Evolutionary conservation across 2,113 vertebrate species (phyloP), one percentile per base, ranked within the genome.

Genomic region (Pagrus major): DNA sequence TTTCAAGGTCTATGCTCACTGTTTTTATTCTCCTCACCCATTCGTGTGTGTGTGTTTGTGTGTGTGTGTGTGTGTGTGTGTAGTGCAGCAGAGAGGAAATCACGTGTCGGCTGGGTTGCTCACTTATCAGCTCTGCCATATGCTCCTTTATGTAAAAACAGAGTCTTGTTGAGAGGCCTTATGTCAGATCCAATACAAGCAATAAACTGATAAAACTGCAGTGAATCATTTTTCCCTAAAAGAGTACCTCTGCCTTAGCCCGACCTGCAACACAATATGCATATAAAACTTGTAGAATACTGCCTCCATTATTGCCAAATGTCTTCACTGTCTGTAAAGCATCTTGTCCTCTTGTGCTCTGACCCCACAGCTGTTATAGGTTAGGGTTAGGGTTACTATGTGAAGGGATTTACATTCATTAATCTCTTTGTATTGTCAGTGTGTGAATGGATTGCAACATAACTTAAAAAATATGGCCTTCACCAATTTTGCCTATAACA

Each of bases 101-200:
- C 85, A 74, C 23, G 52, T 86, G 85, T 77, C 33, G 6, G 21
- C 51, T 46, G 6, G 7, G 41, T 71, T 67, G 71, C 60, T 75
- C 76, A 67, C 37, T 71, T 88, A 76, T 83, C 81, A 73, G 72
- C 77, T 54, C 71, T 71, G 69, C 87, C 85, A 89, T 91, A 89
- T 89, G 89, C 58, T 91, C 73, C 52, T 81, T 78, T 76, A 71
- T 81, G 56, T 68, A 63, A 80, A 82, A 81, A 49, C 68, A 76
- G 64, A 84, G 63, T 85, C 82, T 85, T 83, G 87, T 89, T 71
- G 77, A 76, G 87, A 67, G 55, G 74, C 87, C 84, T 81, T 87
- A 79, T 87, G 87, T 71, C 39, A 14, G 73, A 70, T 73, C 42
- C 20, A 76, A 70, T 39, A 46, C 3, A 51, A 73, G 41, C 41